A percentile compares a stretch with the other conserved stretches of the same genome.
phyloP scores from a whole-genome alignment of 2,113 vertebrate species.

The Phaethon lepturus region DNA sequence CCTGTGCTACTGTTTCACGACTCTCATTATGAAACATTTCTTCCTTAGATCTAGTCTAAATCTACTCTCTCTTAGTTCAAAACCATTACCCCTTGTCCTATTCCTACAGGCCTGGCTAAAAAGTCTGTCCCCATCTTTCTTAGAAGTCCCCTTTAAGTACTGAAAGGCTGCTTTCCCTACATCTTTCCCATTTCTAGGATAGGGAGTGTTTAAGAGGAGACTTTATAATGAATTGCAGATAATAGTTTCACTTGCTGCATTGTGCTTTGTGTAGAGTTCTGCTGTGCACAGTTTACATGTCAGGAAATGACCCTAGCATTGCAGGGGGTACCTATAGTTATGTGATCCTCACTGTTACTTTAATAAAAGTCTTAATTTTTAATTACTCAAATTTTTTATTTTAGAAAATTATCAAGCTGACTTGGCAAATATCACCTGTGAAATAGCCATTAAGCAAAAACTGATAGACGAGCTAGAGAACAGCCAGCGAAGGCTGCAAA shows the following conservation, averaged over 20 bases:
- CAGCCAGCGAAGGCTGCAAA: conserved; percentile 94
- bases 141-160: too few relatives aligned
- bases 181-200: background rate
- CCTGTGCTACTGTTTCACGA: too few relatives aligned
- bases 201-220: background rate
- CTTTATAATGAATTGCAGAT: background rate
- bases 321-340: background rate
- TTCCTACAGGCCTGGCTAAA: too few relatives aligned
- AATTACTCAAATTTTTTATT: conserved; percentile 11
- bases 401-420: conserved; percentile 94
- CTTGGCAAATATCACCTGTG: conserved; percentile 97
- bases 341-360: background rate
- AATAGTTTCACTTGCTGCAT: background rate
- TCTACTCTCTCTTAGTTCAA: too few relatives aligned
- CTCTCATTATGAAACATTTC: too few relatives aligned
- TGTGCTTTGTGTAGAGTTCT: background rate
- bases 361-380: background rate
- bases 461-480: conserved; percentile 98
- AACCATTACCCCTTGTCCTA: too few relatives aligned
- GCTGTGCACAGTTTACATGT: background rate
- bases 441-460: conserved; percentile 99
- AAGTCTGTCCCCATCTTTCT: too few relatives aligned
- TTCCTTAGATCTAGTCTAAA: too few relatives aligned
- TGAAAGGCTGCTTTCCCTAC: background rate
- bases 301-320: background rate